phyloP scores from a whole-genome alignment of 2,113 vertebrate species.

The Copsychus sechellarum region DNA sequence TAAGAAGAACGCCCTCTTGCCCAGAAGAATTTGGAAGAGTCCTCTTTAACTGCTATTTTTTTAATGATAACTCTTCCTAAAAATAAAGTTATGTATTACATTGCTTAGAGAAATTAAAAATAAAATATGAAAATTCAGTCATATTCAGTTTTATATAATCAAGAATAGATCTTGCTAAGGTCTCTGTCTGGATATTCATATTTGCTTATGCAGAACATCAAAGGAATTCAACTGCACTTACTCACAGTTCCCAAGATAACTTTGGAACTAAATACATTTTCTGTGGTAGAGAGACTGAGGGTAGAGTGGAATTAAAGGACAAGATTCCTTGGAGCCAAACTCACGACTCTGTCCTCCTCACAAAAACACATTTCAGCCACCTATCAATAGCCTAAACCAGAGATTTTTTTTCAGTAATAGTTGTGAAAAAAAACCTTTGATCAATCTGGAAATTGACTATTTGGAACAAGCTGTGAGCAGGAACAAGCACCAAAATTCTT shows the following conservation, averaged over 20 bases:
- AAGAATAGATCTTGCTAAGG: not conserved
- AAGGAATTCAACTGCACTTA: not conserved
- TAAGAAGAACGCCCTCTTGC: not conserved
- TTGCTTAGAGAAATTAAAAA: not conserved
- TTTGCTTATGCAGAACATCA: not conserved
- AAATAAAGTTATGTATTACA: not conserved
- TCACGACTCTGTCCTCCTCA: not conserved
- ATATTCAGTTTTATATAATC: not conserved
- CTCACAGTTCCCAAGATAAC: not conserved
- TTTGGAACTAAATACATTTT: not conserved
- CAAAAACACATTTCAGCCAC: not conserved
- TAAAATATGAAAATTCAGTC: not conserved
- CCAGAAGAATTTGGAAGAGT: not conserved
- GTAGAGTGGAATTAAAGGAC: not conserved
- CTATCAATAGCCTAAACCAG: not conserved
- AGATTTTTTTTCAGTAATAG: not conserved
- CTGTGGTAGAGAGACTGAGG: not conserved
- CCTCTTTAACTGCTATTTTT: not conserved
- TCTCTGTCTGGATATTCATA: not conserved
- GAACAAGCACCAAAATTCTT: not conserved
- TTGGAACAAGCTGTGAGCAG: not conserved
- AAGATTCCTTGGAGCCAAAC: not conserved
- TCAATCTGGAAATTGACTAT: not conserved
- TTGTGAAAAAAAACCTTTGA: not conserved
- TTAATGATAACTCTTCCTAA: not conserved